These are phyloP conservation scores for Aphodius granarius DNA, from an alignment of 2,888 invertebrate species.

Conservation along the genomic window DNA sequence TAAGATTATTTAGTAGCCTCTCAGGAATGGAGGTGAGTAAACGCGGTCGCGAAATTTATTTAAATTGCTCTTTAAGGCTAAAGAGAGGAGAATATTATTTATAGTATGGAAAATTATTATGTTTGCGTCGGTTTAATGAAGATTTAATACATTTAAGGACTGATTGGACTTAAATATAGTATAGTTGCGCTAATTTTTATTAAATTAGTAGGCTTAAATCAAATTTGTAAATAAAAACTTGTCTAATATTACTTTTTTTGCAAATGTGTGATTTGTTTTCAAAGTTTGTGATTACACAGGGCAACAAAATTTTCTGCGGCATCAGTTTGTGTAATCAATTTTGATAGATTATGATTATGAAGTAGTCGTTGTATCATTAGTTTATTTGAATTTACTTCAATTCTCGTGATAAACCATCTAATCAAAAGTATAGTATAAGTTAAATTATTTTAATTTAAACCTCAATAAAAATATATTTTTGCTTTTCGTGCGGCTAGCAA, in stretches of 20 bases:
- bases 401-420: too few relatives aligned
- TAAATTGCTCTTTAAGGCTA: conserved; percentile 13
- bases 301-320: too few relatives aligned
- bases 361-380: too few relatives aligned
- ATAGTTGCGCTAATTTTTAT: background rate
- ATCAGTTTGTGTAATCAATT: too few relatives aligned
- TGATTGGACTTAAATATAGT: background rate
- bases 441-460: too few relatives aligned
- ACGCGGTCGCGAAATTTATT: conserved; percentile 5
- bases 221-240: background rate
- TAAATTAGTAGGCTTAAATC: background rate
- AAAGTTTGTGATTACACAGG: too few relatives aligned
- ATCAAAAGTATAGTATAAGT: too few relatives aligned
- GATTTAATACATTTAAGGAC: background rate
- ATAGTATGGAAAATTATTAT: background rate
- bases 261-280: background rate
- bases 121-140: background rate
- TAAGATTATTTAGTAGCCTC: conserved; percentile 13
- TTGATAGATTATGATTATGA: too few relatives aligned
- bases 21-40: background rate
- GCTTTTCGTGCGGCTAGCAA: too few relatives aligned
- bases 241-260: background rate
- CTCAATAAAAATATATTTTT: too few relatives aligned
- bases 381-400: too few relatives aligned
- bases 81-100: conserved; percentile 11